These are phyloP conservation scores for Nysson spinosus DNA, from an alignment of 2,888 invertebrate species.

Conservation along the genomic window DNA sequence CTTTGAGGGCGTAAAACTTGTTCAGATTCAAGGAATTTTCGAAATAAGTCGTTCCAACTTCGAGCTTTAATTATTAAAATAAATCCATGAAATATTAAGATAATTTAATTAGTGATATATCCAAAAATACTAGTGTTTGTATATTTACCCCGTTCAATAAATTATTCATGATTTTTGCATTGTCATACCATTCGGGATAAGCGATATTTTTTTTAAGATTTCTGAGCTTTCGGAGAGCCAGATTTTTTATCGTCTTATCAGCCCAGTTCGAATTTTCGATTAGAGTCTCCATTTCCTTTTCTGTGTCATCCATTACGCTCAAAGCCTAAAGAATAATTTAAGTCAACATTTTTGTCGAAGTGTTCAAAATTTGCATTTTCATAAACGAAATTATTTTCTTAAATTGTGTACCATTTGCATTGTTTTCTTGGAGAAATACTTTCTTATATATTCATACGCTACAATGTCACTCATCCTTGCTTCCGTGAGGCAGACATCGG, in stretches of 20 bases:
- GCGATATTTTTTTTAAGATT: constrained; percentile 79
- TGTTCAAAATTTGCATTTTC: constrained; percentile 18
- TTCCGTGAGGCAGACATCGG: background rate
- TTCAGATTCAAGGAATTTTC: constrained; percentile 24
- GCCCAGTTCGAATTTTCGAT: constrained; percentile 80
- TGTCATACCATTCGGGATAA: constrained; percentile 80
- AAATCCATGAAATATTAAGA: too few species aligned
- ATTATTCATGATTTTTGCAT: constrained; percentile 78
- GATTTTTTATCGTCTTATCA: constrained; percentile 78
- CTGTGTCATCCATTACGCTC: constrained; percentile 79
- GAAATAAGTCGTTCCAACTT: constrained; percentile 19
- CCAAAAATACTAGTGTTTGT: background rate
- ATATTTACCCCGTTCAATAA: constrained; percentile 78
- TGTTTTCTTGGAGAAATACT: constrained; percentile 23
- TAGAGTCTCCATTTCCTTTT: constrained; percentile 78
- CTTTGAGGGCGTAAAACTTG: constrained; percentile 14
- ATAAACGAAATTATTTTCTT: background rate
- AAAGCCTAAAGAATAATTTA: constrained; percentile 58
- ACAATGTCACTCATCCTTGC: constrained; percentile 14
- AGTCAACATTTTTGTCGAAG: background rate
- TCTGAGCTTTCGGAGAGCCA: constrained; percentile 79
- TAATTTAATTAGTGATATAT: too few species aligned
- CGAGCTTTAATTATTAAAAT: constrained; percentile 11
- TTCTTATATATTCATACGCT: constrained; percentile 35
- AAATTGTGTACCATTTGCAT: constrained; percentile 19